Evolutionary conservation across 2,797 vertebrate genomes (phyloP).

Genomic region (Serranus cabrilla): DNA sequence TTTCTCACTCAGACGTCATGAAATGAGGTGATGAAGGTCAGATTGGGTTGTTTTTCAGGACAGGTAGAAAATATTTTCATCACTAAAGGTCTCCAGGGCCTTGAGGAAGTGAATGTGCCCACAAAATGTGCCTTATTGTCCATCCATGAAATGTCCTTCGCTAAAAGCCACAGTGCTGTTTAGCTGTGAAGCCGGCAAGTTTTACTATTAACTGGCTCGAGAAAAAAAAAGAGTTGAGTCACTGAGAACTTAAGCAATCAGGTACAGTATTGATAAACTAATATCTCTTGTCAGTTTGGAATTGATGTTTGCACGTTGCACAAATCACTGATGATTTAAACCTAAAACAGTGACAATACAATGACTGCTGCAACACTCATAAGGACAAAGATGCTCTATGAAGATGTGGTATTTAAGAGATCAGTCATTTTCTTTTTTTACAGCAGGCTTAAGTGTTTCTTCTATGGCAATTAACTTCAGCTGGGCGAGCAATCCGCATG

Average conservation of each 20-base stretch:
- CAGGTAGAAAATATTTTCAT: slow-evolving; percentile 57
- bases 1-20: slow-evolving; percentile 26
- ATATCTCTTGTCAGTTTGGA: slow-evolving; percentile 10
- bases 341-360: neutral
- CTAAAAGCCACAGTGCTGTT: slow-evolving; percentile 29
- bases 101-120: slow-evolving; percentile 51
- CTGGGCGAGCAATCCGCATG: slow-evolving; percentile 14
- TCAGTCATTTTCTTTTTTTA: neutral
- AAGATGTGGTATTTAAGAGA: slow-evolving; percentile 3
- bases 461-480: slow-evolving; percentile 34
- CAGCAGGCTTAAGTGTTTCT: slow-evolving; percentile 22
- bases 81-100: slow-evolving; percentile 66
- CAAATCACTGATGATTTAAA: slow-evolving; percentile 16
- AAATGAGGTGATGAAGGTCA: slow-evolving; percentile 62
- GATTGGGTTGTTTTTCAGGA: slow-evolving; percentile 47
- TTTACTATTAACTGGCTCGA: neutral
- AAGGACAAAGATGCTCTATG: slow-evolving; percentile 14
- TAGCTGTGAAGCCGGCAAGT: slow-evolving; percentile 7
- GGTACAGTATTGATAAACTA: neutral
- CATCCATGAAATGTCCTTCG: slow-evolving; percentile 38
- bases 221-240: neutral
- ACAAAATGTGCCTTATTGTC: slow-evolving; percentile 36
- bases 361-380: slow-evolving; percentile 5
- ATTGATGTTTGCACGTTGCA: neutral
- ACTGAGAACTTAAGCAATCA: neutral